Base-by-base conservation (phyloP, 53 echinoderm and acorn worm genomes). In the Stichopus horrens region DNA sequence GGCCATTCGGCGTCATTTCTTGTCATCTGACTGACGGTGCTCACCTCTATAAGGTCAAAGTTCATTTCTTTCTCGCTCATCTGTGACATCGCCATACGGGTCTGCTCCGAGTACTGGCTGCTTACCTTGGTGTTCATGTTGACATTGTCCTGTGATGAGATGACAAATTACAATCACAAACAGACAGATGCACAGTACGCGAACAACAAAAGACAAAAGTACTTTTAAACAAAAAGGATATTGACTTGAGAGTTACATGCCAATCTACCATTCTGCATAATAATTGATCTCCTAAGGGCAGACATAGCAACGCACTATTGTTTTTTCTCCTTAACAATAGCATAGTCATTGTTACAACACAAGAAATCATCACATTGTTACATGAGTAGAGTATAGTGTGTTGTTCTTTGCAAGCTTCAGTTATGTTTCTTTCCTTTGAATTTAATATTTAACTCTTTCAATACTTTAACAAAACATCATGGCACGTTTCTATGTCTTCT, bases 11-110 rank as follows among this genome's bases (percentile, higher is more conserved):
- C 10, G 8, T 14, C n/a, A 22, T 19, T 75, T 22, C n/a, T 19
- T 0, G 10, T 63, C 52, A 53, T 76, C 9, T 14, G 21, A 7
- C 16, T 14, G 75, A 75, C 16, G 8, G 75, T 23, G 18, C 87
- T 92, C 67, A 96, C 96, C 95, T 97, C 97, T 19, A 97, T 94
- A 54, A 97, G 95, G 76, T 97, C 97, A 97, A 97, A 97, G 92
- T 92, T 93, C 95, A 97, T 95, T 84, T 97, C 95, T 74, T 97
- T 97, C 87, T 97, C 97, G 57, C 89, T 97, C 94, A 97, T 94
- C 93, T 93, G 93, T 16, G 90, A 88, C 93, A 97, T 94, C 7
- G 97, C 97, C 78, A 89, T 88, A 4, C 90, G 86, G 0, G 97
- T 97, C 55, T 94, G 92, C 83, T 95, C 93, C 2, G 92, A 91